These are phyloP conservation scores for Conomelus anceps DNA, from an alignment of 2,888 invertebrate species.

Conservation along the genomic window DNA sequence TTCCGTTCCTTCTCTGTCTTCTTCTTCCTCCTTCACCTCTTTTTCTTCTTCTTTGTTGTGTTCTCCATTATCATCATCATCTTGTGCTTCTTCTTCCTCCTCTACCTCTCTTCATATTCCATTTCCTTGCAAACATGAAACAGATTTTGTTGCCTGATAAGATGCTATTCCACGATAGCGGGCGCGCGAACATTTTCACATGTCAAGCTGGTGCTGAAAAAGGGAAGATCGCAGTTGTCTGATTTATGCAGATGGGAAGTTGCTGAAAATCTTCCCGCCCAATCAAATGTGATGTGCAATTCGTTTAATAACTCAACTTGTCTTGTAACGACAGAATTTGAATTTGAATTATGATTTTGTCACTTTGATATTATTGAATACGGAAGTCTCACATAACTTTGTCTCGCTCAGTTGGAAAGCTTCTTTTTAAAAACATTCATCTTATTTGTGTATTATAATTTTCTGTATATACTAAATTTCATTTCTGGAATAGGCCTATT, in stretches of 20 bases:
- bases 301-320: background rate
- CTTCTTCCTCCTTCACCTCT: too few relatives aligned
- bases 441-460: background rate
- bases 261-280: too few relatives aligned
- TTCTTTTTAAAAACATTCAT: background rate
- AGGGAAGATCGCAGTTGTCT: too few relatives aligned
- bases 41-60: too few relatives aligned
- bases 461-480: too few relatives aligned
- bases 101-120: too few relatives aligned
- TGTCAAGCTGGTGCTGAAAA: background rate
- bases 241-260: background rate
- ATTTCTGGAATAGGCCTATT: too few relatives aligned
- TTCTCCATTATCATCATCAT: too few relatives aligned
- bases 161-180: background rate
- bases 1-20: too few relatives aligned
- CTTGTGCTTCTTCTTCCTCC: too few relatives aligned
- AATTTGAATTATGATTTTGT: background rate
- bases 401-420: background rate
- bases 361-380: background rate
- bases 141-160: background rate
- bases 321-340: background rate
- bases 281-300: background rate
- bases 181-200: background rate
- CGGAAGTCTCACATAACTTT: background rate
- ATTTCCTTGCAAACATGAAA: background rate